Base-by-base conservation (phyloP, 2,797 vertebrate genomes). In the Euphonia xanthogaster region DNA sequence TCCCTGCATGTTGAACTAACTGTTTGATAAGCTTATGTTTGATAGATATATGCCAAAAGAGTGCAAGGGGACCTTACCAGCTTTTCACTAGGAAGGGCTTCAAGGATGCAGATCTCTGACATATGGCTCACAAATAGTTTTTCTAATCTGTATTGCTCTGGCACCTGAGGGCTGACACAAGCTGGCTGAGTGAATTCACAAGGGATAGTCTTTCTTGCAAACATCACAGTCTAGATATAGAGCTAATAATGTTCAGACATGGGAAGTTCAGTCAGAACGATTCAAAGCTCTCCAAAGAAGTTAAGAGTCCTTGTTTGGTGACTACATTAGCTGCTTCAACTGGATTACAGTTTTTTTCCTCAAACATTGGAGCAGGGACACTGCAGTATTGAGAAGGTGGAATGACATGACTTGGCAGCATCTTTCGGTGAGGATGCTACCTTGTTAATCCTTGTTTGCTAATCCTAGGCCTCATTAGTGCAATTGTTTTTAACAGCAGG, bases 361-460 rank as follows among this genome's bases (percentile, higher is more conserved):
- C 4, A 9, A 50, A 65, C 27, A 40, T 4, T 24, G 18, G 33
- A 89, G 72, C 53, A 80, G 61, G 58, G 55, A 33, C 55, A 37
- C 48, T 61, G 30, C 65, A 57, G 39, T 55, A 21, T 18, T 0
- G 0, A 42, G n/a, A 73, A 66, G 25, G 30, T 51, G 19, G 58
- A 92, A 72, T 40, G 70, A 11, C 33, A 37, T 84, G 55, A 68
- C 83, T 84, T 82, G 63, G 77, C 84, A 88, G 33, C 40, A 53
- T 81, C 86, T 81, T 88, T 71, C 57, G 35, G 61, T 60, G 24
- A 55, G 67, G 39, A 74, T 72, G 53, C 61, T 80, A 40, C 81
- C 80, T 89, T 57, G 57, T 74, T 92, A 92, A 95, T 96, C 91
- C 72, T 48, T 51, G 20, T 47, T 53, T 77, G 74, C 81, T 92